phyloP scores from a whole-genome alignment of 2,888 invertebrate species.

The Drosophila quinaria region DNA sequence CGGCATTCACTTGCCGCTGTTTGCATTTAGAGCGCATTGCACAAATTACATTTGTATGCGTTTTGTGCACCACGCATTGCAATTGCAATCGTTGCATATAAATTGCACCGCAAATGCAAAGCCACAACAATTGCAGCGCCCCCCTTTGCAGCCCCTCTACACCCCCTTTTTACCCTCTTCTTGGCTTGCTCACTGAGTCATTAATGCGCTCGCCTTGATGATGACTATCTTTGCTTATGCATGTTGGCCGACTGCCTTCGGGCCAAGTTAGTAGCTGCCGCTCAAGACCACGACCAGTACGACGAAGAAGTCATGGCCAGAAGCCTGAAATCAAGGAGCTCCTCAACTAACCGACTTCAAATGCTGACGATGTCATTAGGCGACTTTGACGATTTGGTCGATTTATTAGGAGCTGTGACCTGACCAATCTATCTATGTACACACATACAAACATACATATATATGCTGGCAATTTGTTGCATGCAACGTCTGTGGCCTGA shows the following conservation, averaged over 20 bases:
- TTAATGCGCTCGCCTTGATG: constrained; percentile 76
- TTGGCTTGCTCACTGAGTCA: constrained; percentile 52
- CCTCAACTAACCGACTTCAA: constrained; percentile 33
- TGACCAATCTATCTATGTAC: neutral
- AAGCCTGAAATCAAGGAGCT: neutral
- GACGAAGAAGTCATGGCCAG: too few relatives aligned
- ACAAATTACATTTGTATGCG: constrained; percentile 80
- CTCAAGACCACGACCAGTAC: neutral
- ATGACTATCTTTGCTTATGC: constrained; percentile 78
- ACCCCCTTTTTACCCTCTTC: neutral
- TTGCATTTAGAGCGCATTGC: constrained; percentile 67
- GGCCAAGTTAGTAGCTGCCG: constrained; percentile 4
- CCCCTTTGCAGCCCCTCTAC: neutral
- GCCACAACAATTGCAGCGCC: constrained; percentile 71
- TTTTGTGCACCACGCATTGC: constrained; percentile 79
- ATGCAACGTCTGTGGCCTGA: constrained; percentile 45
- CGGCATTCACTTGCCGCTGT: constrained; percentile 42
- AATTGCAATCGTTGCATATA: constrained; percentile 80
- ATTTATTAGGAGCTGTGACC: constrained; percentile 51
- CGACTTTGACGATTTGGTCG: constrained; percentile 41
- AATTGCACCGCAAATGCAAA: constrained; percentile 76
- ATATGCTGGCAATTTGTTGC: constrained; percentile 51
- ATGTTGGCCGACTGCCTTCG: constrained; percentile 54
- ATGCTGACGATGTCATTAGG: constrained; percentile 45
- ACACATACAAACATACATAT: neutral